Conservation (phyloP, 2,113 vertebrate genomes). For the Panurus biarmicus region DNA sequence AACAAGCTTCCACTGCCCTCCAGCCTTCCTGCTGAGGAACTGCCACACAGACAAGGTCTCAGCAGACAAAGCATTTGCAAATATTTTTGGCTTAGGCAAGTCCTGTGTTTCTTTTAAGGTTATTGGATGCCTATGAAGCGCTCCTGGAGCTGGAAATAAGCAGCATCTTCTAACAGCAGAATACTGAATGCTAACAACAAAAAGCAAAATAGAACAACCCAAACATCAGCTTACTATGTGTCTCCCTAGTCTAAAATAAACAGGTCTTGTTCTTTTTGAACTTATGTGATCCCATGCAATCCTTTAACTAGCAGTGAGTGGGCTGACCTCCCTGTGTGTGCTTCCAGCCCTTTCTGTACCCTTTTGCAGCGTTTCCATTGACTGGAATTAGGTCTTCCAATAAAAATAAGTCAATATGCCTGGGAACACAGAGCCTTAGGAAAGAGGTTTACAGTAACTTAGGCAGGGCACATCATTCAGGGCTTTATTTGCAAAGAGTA, state of each 20-base stretch:
- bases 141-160: background rate
- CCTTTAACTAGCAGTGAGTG: background rate
- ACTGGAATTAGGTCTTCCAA: background rate
- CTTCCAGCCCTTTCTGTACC: background rate
- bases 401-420: background rate
- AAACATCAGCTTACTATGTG: rapidly evolving
- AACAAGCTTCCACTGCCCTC: constrained; percentile 52
- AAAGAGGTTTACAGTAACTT: background rate
- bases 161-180: background rate
- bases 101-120: background rate
- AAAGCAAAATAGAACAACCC: background rate
- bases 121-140: background rate
- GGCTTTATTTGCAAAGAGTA: background rate
- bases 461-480: background rate
- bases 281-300: background rate
- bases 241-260: background rate
- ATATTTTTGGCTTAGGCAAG: background rate
- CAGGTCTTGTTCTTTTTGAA: background rate
- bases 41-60: background rate
- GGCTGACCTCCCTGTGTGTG: background rate
- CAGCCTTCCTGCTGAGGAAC: constrained; percentile 44
- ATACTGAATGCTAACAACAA: background rate
- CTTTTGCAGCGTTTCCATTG: background rate
- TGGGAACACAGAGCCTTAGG: background rate
- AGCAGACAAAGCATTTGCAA: background rate